Evolutionary conservation across 2,797 vertebrate genomes (phyloP), one percentile per base, ranked within the genome.

Genomic region (Tarsius wallacei): DNA sequence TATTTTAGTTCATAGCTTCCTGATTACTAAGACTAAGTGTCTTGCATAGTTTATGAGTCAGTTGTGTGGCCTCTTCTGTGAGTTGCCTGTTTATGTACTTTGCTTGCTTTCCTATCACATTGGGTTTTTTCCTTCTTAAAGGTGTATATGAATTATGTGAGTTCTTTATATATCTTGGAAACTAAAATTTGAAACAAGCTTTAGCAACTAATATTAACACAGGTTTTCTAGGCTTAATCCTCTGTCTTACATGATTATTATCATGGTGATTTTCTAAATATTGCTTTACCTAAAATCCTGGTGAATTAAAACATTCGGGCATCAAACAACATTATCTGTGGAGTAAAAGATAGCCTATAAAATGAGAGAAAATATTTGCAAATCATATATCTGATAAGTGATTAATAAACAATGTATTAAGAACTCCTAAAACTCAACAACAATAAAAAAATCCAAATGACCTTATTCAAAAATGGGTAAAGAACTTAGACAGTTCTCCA

Each of bases 151-250:
- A 77, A 36, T 87, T 78, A 49, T 77, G 68, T 91, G 64, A 28
- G 14, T 33, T 63, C 22, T 53, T 53, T 82, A 12, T 22, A 1
- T 57, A 64, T 57, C 57, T 57, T 95, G 31, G n/a, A 28, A 80
- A 36, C 4, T 91, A 57, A 84, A 9, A 63, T 95, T 95, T 74
- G 51, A 93, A 78, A 68, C 12, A 31, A 88, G 64, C 33, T 90
- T 74, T 26, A 87, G 49, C 7, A 21, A 70, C 90, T 95, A 55
- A 47, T 68, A 61, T 91, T 70, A 85, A 66, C 47, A 74, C 53
- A 71, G 42, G 21, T 49, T 66, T 95, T 86, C 31, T 90, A 71
- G 16, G 21, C 61, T 95, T 88, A 73, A 70, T 53, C 74, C 8
- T 92, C 28, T 64, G 7, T 26, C 51, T 90, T 81, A 17, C 14